Conservation (phyloP, 2,888 invertebrate species). For the Oscheius sp. region DNA sequence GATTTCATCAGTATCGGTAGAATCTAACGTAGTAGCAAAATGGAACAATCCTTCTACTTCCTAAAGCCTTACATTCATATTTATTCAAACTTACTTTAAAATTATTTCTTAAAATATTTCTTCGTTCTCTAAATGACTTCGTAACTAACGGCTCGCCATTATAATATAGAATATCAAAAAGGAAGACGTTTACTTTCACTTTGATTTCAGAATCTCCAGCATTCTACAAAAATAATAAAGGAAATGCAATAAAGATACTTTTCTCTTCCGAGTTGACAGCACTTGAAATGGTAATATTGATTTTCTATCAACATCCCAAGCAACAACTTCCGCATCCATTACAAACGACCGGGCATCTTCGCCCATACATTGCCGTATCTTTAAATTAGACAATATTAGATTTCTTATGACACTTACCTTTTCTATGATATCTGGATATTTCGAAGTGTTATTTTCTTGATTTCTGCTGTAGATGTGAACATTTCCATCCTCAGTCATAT, state of each 20-base stretch:
- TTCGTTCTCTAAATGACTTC: conserved; percentile 82
- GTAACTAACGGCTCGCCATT: conserved; percentile 88
- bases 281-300: conserved; percentile 96
- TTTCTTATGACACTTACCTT: conserved; percentile 42
- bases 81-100: conserved; percentile 39
- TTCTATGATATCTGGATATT: conserved; percentile 91
- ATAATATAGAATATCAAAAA: conserved; percentile 92
- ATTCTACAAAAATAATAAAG: conserved; percentile 76
- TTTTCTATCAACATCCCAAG: conserved; percentile 88
- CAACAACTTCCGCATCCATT: conserved; percentile 95
- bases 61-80: conserved; percentile 42
- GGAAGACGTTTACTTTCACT: conserved; percentile 92
- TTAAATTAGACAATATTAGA: conserved; percentile 1
- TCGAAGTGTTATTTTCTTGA: conserved; percentile 91
- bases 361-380: conserved; percentile 57
- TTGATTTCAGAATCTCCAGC: conserved; percentile 83
- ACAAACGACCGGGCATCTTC: conserved; percentile 81
- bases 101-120: conserved; percentile 75
- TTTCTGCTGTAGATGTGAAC: conserved; percentile 92
- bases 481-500: conserved; percentile 80
- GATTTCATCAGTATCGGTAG: conserved; percentile 88
- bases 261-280: conserved; percentile 92
- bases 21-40: conserved; percentile 87
- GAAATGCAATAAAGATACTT: conserved; percentile 77
- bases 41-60: conserved; percentile 83